Base-by-base conservation (phyloP, 1,140 invertebrate genomes). In the Carposina sasakii region DNA sequence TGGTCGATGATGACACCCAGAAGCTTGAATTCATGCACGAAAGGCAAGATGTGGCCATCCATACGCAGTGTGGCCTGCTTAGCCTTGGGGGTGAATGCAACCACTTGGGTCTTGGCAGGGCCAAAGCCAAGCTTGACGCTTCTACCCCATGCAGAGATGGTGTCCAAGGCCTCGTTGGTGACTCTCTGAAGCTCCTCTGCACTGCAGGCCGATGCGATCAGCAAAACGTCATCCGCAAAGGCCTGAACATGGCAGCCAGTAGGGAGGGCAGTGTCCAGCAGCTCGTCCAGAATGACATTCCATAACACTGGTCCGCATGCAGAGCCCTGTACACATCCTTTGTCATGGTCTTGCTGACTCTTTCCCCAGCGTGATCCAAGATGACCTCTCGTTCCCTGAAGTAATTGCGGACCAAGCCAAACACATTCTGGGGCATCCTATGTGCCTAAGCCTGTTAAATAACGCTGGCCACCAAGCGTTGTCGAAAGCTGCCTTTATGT, bases 301-400 rank as follows among this genome's bases (percentile, higher is more conserved):
- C 84, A 86, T 0, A 78, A 43, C 0, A 44, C 8, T 0, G 81
- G 76, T 0, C 81, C 82, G 0, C 81, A 62, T 0, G 78, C 66
- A 0, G 79, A 86, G 0, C 83, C 81, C 45, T 86, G 81, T 1
- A 85, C 76, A 19, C 85, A 78, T 0, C 86, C 23, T 44, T 61
- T 0, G 34, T 59, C 12, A 70, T 58, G 0, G 19, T 0, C 20
- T 57, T 69, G 0, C 13, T 10, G 0, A 39, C 52, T 13, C 16
- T 9, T 0, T 12, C 39, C 0, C 44, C 28, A 0, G 47, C 54
- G 12, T 53, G 45, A 4, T 39, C 33, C 0, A 61, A 20, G n/a
- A n/a, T 17, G 0, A 56, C 45, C 2, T 2, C 28, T 1, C 49
- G 13, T 10, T 55, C 30, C 5, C 10, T 9, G 0, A 52, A 6